Base-by-base conservation (phyloP, 2,797 vertebrate genomes). In the Lepus townsendii region DNA sequence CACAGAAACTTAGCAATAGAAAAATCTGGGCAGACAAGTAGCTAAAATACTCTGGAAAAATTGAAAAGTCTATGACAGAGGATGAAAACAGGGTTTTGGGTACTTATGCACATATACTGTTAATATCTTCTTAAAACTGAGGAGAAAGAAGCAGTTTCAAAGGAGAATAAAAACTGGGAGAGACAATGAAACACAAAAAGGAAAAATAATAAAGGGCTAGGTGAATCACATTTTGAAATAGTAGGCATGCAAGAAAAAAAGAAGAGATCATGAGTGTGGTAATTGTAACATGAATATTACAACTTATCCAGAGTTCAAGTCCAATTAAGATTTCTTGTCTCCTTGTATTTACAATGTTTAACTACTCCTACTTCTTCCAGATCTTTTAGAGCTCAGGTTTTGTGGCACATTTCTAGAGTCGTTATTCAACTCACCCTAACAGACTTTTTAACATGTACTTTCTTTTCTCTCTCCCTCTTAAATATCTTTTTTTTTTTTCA, bases 91-190 rank as follows among this genome's bases (percentile, higher is more conserved):
- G 84, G 80, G 54, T 66, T 50, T 60, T 17, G 1, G 22, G 13
- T 19, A 60, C 35, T 57, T 11, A 85, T n/a, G 14, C 19, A 65
- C 42, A 47, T 47, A 47, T 47, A 47, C 42, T 47, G 42, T 47
- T 47, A 93, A 50, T 38, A 79, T 7, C 66, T 42, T 62, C 32
- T 95, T 79, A 35, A 72, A 93, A 69, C 52, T 68, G 32, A 88
- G 9, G 9, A 94, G 27, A 87, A 77, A 42, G 26, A 35, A 72
- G 27, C 7, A 17, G 57, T 22, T 54, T 24, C 77, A 93, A 80
- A 77, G 11, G 26, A 35, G 35, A 32, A 66, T 1, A 35, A 20
- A 11, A 11, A 14, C 26, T 60, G 16, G 54, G 32, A 50, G 38
- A 30, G 63, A 63, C 68, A 19, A 71, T 68, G 12, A 22, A 90